Base-by-base conservation (phyloP, 2,797 vertebrate species). In the Paedocypris micromegethes region DNA sequence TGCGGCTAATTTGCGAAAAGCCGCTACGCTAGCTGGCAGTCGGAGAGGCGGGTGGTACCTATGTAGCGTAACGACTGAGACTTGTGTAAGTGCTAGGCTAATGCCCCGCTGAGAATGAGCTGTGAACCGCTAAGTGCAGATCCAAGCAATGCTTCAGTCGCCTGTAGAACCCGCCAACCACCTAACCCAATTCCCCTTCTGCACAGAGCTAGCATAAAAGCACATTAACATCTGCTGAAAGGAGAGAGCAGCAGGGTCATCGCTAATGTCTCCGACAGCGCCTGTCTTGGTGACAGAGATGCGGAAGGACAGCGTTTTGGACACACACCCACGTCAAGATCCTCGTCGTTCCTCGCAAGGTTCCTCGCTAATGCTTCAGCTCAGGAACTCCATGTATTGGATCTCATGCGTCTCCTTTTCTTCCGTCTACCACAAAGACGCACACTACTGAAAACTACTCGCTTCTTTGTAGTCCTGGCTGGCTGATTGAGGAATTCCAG, bases 401-500 rank as follows among this genome's bases (percentile, higher is more conserved):
- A 8, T 8, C 9, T 43, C 3, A 41, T 41, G 49, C 3, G 40
- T n/a, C 4, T 40, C 55, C 56, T 40, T 39, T 66, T 42, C 59
- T 46, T 43, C 55, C 45, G 39, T 41, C 45, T 44, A 52, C 48
- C 50, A 55, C 42, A 47, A 52, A 72, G 46, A 68, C 56, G 62
- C 41, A 55, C 6, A 5, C 42, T 39, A 48, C 48, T 38, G 66
- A 70, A 40, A 42, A 40, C 42, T 56, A 56, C 63, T 49, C 46
- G 43, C 6, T 9, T 64, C 64, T 72, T 74, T 74, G 68, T 72
- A 69, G 58, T 76, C 42, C 43, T 69, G 72, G 72, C 42, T 62
- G 65, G 54, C 41, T 76, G 68, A 78, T 56, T 78, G 62, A 74
- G 62, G 62, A 74, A 63, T 74, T 76, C 55, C 54, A 43, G 1